Evolutionary conservation across 2,113 vertebrate genomes (phyloP), one percentile per base, ranked within the genome.

Genomic region (Paralichthys olivaceus): DNA sequence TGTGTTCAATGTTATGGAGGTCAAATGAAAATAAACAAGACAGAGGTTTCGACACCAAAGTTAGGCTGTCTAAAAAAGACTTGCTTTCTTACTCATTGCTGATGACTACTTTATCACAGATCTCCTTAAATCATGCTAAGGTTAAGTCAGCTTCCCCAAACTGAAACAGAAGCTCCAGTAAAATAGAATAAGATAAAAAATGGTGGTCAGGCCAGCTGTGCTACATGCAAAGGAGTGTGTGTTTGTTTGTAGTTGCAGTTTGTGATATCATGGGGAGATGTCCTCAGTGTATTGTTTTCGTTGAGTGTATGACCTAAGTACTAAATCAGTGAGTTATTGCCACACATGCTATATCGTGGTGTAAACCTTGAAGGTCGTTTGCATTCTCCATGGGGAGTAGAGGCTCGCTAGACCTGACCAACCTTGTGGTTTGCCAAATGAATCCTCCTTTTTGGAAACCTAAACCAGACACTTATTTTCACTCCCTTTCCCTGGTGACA

Each of bases 401-500:
- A 58, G 26, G 25, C 32, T 60, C 51, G 4, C 23, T n/a, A 0
- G 45, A 3, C 20, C 53, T 69, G 49, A 55, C 54, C 73, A 65
- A 45, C 66, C 23, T 26, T 62, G 34, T 63, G 61, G 32, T 58
- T 66, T 11, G 65, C 70, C 63, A 81, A 3, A 23, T 28, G 25
- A 63, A 43, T 69, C 62, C 51, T 84, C 19, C 53, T 79, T 12
- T 45, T 34, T 64, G 23, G 40, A 71, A 74, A 77, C 45, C 56
- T 28, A 78, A 81, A 75, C 66, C 72, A 85, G 61, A 72, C 49
- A 37, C 64, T 68, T 56, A 26, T 77, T 74, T 83, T 89, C 73
- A 25, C 74, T 84, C 40, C 62, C 55, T 40, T 15, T 71, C 43
- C 43, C 72, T 56, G 66, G 22, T 85, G 81, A 91, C 69, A 63